Percentiles rank a stretch among this genome's conserved stretches.
Evolutionary conservation across 1,140 invertebrate genomes (phyloP).

Genomic region (Drosophila oshimai): DNA sequence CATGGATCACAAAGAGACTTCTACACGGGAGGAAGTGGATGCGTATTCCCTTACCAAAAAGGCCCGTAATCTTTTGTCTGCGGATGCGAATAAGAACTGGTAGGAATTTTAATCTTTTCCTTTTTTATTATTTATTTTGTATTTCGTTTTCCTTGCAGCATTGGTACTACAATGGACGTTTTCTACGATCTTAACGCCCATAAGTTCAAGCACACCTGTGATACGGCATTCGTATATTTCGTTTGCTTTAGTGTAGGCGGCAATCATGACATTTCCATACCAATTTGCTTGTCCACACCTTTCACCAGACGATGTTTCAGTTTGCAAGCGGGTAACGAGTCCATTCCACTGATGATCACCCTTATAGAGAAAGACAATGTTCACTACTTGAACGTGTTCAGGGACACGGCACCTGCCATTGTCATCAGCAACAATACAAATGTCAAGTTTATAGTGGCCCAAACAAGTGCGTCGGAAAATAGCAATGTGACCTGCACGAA

Average conservation of each 20-base stretch:
- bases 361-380: conserved; percentile 72
- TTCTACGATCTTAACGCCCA: conserved; percentile 66
- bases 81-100: conserved; percentile 10
- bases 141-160: neutral
- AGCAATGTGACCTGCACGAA: conserved; percentile 69
- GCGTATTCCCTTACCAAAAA: conserved; percentile 6
- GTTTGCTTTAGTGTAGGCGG: conserved; percentile 50
- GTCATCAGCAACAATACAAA: conserved; percentile 72
- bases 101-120: neutral
- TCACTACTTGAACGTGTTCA: conserved; percentile 66
- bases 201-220: conserved; percentile 51
- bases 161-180: conserved; percentile 49
- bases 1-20: conserved; percentile 72
- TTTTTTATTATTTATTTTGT: neutral
- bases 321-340: conserved; percentile 59
- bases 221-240: conserved; percentile 74
- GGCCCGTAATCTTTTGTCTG: conserved; percentile 1
- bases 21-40: conserved; percentile 32
- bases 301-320: conserved; percentile 73
- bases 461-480: conserved; percentile 71
- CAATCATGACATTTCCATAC: conserved; percentile 61
- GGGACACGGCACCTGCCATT: conserved; percentile 62
- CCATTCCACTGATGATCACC: conserved; percentile 63
- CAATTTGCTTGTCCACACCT: conserved; percentile 57
- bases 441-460: conserved; percentile 69